A percentile compares a stretch with the other conserved stretches of the same genome.
phyloP scores from a whole-genome alignment of 2,888 invertebrate genomes.

The Cyclophora punctaria region DNA sequence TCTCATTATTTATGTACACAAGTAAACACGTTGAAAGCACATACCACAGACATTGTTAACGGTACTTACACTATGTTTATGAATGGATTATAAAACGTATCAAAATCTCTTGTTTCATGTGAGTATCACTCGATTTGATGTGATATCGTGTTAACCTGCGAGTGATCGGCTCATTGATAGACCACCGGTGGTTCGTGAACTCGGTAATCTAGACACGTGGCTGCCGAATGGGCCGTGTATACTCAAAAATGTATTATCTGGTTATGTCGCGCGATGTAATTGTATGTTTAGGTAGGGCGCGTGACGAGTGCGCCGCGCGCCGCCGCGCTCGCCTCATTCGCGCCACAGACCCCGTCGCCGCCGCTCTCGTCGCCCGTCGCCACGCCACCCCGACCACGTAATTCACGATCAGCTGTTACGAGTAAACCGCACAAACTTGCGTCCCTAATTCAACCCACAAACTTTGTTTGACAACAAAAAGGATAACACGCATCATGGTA shows the following conservation, averaged over 20 bases:
- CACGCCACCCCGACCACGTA: slow-evolving; percentile 34
- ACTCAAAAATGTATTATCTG: slow-evolving; percentile 54
- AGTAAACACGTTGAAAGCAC: slow-evolving; percentile 11
- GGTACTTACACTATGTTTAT: slow-evolving; percentile 8
- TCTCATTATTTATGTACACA: slow-evolving; percentile 4
- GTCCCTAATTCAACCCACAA: slow-evolving; percentile 23
- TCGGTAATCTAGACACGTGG: slow-evolving; percentile 54
- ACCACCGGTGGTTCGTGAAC: slow-evolving; percentile 42
- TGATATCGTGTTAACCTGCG: slow-evolving; percentile 38
- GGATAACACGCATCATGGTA: slow-evolving; percentile 54
- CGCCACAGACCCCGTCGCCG: slow-evolving; percentile 54
- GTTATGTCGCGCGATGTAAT: slow-evolving; percentile 47
- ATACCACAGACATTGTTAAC: slow-evolving; percentile 10
- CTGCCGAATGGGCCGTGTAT: slow-evolving; percentile 47
- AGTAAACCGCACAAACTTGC: slow-evolving; percentile 30
- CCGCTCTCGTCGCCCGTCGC: slow-evolving; percentile 40
- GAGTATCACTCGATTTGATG: slow-evolving; percentile 38
- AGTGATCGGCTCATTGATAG: slow-evolving; percentile 41
- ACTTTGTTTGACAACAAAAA: slow-evolving; percentile 40
- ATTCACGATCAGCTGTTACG: slow-evolving; percentile 58
- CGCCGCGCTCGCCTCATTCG: slow-evolving; percentile 58
- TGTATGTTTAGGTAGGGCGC: slow-evolving; percentile 52
- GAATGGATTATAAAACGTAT: slow-evolving; percentile 26
- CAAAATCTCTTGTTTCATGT: slow-evolving; percentile 27
- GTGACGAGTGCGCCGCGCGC: slow-evolving; percentile 65